A percentile compares a stretch with the other conserved stretches of the same genome.
Evolutionary conservation across 2,113 vertebrate species (phyloP).

Genomic region (Stomatorhinus ivindoensis): DNA sequence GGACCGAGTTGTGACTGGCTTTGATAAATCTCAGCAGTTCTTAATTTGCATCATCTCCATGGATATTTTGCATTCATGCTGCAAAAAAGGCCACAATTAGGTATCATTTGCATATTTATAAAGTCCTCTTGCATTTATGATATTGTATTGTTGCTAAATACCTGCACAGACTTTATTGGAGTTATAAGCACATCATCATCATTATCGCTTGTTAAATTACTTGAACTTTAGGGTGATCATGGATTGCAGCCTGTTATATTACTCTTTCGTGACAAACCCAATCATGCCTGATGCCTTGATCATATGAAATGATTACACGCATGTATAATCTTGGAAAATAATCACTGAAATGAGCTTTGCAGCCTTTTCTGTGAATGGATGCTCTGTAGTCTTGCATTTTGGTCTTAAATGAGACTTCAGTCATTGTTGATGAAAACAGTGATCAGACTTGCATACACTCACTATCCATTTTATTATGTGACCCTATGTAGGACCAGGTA

Average conservation of each 20-base stretch:
- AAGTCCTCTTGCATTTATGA: neutral
- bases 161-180: neutral
- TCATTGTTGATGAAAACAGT: neutral
- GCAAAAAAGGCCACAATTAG: neutral
- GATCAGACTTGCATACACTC: neutral
- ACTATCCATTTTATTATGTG: neutral
- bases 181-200: neutral
- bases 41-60: neutral
- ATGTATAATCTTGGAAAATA: neutral
- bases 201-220: neutral
- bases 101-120: constrained; percentile 11
- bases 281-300: neutral
- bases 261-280: neutral
- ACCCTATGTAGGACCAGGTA: neutral
- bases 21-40: neutral
- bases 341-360: constrained; percentile 9
- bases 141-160: neutral
- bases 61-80: neutral
- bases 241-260: neutral
- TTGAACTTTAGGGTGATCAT: neutral
- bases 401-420: constrained; percentile 16
- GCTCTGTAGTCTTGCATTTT: neutral
- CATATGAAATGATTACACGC: neutral
- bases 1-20: neutral
- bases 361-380: neutral